Conservation (phyloP, 2,113 vertebrate species). For the Tetrao urogallus region DNA sequence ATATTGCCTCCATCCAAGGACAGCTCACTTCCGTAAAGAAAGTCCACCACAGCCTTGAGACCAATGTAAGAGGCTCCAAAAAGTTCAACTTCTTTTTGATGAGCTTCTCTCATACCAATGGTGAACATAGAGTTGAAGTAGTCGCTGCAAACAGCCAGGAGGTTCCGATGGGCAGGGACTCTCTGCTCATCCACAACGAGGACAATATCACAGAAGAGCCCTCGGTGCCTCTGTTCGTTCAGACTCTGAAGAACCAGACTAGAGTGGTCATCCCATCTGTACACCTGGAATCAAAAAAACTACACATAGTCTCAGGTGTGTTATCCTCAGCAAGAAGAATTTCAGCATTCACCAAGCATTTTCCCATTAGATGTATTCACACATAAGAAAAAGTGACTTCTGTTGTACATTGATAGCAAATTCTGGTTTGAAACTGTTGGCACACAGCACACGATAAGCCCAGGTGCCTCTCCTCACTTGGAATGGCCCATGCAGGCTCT, state of each 20-base stretch:
- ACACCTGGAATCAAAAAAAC: conserved; percentile 78
- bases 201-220: conserved; percentile 91
- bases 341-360: neutral
- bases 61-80: conserved; percentile 89
- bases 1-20: conserved; percentile 91
- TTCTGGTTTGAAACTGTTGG: neutral
- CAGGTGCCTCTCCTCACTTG: neutral
- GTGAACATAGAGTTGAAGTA: conserved; percentile 99
- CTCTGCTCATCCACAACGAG: conserved; percentile 87
- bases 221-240: conserved; percentile 86
- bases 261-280: conserved; percentile 84
- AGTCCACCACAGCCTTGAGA: conserved; percentile 92
- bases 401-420: neutral
- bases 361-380: neutral
- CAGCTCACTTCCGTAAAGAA: conserved; percentile 91
- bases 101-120: conserved; percentile 92
- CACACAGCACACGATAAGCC: rapidly evolving
- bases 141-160: conserved; percentile 91
- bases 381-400: rapidly evolving
- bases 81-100: conserved; percentile 90
- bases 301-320: neutral
- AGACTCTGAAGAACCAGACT: conserved; percentile 86
- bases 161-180: conserved; percentile 88
- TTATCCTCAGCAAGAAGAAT: rapidly evolving
- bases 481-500: neutral